A percentile compares a stretch with the other conserved stretches of the same genome.
Evolutionary conservation across 2,888 invertebrate species (phyloP).

Genomic region (Leptinotarsa tumamoca): DNA sequence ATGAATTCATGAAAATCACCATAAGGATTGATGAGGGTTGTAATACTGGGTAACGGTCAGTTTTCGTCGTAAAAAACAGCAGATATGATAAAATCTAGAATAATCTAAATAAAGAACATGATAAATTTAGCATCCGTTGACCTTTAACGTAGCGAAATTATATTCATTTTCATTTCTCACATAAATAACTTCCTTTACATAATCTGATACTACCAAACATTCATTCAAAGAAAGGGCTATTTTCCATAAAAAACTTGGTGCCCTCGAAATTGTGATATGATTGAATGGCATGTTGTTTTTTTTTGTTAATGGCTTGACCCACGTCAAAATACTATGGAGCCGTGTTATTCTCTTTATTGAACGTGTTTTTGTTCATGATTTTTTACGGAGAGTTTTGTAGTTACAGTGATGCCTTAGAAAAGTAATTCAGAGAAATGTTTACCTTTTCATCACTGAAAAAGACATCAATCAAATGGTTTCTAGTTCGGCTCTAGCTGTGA

Average conservation of each 20-base stretch:
- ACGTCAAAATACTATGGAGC: too few relatives aligned
- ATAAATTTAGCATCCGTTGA: conserved; percentile 7
- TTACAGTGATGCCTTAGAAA: too few relatives aligned
- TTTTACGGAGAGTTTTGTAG: too few relatives aligned
- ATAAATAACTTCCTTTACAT: conserved; percentile 29
- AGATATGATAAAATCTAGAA: conserved; percentile 3
- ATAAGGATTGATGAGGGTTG: not conserved
- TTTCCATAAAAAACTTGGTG: not conserved
- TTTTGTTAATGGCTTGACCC: not conserved
- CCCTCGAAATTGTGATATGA: conserved; percentile 15
- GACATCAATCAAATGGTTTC: too few relatives aligned
- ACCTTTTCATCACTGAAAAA: too few relatives aligned
- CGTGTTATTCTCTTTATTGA: too few relatives aligned
- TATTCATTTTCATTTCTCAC: conserved; percentile 29
- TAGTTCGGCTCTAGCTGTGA: too few relatives aligned
- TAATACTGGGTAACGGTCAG: not conserved
- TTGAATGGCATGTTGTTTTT: conserved; percentile 24
- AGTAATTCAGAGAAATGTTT: too few relatives aligned
- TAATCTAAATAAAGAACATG: conserved; percentile 14
- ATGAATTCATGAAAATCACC: conserved; percentile 3
- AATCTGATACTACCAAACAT: conserved; percentile 28
- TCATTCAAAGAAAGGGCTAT: conserved; percentile 27
- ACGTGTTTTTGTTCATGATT: too few relatives aligned
- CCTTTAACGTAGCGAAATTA: conserved; percentile 21
- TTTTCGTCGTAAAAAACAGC: conserved; percentile 5